Evolutionary conservation across 2,888 invertebrate genomes (phyloP).

Genomic region (Leucoma salicis): DNA sequence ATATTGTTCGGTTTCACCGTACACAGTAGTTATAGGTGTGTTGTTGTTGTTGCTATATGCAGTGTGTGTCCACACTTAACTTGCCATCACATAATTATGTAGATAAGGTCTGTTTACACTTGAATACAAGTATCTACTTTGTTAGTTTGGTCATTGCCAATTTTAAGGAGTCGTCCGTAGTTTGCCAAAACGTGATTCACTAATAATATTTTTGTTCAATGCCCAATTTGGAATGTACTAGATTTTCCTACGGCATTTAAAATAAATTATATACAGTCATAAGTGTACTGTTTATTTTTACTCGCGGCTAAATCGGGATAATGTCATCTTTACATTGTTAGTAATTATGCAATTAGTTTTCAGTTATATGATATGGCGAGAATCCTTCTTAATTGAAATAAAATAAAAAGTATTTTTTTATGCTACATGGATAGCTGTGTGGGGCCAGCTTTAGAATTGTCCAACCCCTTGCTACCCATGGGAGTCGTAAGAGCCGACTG

Average conservation of each 20-base stretch:
- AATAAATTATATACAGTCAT: conserved; percentile 21
- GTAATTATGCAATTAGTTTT: not conserved
- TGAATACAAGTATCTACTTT: conserved; percentile 29
- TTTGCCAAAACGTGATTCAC: conserved; percentile 73
- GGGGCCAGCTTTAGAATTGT: too few relatives aligned
- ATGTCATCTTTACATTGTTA: not conserved
- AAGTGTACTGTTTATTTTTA: conserved; percentile 6
- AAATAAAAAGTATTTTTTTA: too few relatives aligned
- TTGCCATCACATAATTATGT: conserved; percentile 7
- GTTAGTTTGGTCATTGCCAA: conserved; percentile 47
- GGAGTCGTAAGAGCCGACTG: too few relatives aligned
- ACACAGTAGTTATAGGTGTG: too few relatives aligned
- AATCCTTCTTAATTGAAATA: too few relatives aligned
- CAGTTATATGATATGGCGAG: too few relatives aligned
- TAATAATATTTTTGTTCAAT: conserved; percentile 50
- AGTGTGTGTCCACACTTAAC: conserved; percentile 32
- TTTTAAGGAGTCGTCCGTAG: conserved; percentile 47
- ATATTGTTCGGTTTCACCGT: too few relatives aligned
- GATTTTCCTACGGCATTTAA: conserved; percentile 19
- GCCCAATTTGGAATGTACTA: conserved; percentile 51
- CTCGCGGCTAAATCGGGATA: not conserved
- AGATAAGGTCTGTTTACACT: conserved; percentile 37
- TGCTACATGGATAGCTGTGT: too few relatives aligned
- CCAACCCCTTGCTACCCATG: too few relatives aligned
- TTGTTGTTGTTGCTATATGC: conserved; percentile 49